A percentile compares a stretch with the other conserved stretches of the same genome.
Conservation (phyloP, 2,888 invertebrate genomes). For the Graphium colonna region DNA sequence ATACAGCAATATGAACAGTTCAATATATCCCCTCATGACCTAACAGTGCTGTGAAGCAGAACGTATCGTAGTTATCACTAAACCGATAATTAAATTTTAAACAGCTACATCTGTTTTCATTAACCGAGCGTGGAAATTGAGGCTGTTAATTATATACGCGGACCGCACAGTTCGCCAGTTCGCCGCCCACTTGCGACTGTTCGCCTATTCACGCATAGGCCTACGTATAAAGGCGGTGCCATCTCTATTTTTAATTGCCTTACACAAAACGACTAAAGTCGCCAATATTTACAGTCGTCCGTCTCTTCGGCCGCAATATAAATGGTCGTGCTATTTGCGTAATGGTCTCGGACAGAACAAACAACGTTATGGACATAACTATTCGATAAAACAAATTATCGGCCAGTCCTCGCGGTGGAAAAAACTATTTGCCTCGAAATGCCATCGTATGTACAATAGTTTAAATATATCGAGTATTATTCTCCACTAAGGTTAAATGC, state of each 20-base stretch:
- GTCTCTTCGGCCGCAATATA: background rate
- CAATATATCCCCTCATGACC: background rate
- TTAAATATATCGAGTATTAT: background rate
- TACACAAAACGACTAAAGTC: background rate
- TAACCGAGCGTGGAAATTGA: constrained; percentile 6
- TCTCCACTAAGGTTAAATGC: background rate
- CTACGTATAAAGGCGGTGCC: background rate
- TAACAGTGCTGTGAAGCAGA: background rate
- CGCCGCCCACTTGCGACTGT: background rate
- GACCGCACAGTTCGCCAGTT: background rate
- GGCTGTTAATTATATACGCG: constrained; percentile 4
- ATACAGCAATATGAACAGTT: background rate
- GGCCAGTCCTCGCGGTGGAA: background rate
- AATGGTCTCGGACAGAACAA: background rate
- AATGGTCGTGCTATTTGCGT: background rate
- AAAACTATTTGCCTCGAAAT: background rate
- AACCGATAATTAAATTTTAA: constrained; percentile 25
- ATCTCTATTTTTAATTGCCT: background rate
- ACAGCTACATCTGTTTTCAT: constrained; percentile 14
- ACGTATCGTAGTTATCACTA: constrained; percentile 14
- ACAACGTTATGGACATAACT: background rate
- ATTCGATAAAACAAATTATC: background rate
- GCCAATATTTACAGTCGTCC: background rate
- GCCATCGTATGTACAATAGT: background rate
- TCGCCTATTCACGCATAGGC: background rate